Percentiles rank a stretch among this genome's conserved stretches.
phyloP scores from a whole-genome alignment of 64 coral and sea anemone species.

The Stylophora pistillata region DNA sequence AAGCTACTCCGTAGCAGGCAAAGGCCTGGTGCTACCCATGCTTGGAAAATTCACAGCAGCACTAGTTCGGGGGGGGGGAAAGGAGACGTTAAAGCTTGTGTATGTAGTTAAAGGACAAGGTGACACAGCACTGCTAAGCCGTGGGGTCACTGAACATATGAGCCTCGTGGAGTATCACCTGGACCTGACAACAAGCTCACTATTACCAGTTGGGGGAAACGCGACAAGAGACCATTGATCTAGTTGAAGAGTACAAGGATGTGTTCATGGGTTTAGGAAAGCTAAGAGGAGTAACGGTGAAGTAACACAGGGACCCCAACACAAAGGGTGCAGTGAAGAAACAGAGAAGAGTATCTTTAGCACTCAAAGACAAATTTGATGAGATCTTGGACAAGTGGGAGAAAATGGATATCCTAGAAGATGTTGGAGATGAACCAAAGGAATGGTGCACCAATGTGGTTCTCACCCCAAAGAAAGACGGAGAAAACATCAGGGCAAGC shows the following conservation, averaged over 20 bases:
- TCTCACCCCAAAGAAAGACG: no score
- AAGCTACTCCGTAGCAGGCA: constrained; percentile 9
- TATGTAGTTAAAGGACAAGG: constrained; percentile 54
- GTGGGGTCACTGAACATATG: constrained; percentile 22
- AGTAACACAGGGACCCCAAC: constrained; percentile 24
- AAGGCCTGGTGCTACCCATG: background rate
- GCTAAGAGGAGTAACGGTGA: constrained; percentile 19
- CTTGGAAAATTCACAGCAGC: no score
- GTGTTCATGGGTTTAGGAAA: no score
- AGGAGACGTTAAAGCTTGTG: constrained; percentile 2
- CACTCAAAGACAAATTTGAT: no score
- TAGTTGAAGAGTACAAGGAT: no score
- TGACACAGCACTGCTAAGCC: constrained; percentile 37
- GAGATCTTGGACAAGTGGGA: no score
- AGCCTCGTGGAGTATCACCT: constrained; percentile 49
- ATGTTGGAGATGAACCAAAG: constrained; percentile 41
- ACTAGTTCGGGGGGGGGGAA: background rate
- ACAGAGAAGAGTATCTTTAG: no score
- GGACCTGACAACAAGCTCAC: background rate
- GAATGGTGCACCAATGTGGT: constrained; percentile 8
- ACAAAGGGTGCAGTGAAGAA: constrained; percentile 39
- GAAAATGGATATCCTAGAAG: no score
- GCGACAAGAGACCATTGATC: no score
- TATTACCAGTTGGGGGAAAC: background rate
- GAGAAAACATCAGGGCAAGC: constrained; percentile 31